These are phyloP conservation scores for Acinonyx jubatus DNA, from an alignment of 2,113 vertebrate genomes.

Conservation along the genomic window DNA sequence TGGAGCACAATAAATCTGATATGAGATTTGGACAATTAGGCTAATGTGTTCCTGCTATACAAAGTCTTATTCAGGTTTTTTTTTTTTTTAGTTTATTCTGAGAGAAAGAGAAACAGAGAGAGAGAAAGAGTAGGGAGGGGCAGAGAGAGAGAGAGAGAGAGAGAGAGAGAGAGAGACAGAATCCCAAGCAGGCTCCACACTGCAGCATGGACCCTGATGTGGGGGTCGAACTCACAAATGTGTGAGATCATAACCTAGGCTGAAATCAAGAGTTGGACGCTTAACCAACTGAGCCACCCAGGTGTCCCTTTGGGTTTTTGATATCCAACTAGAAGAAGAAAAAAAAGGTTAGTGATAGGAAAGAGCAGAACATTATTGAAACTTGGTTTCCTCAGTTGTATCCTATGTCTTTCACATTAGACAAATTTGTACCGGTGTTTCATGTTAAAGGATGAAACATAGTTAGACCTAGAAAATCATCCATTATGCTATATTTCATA, in stretches of 20 bases:
- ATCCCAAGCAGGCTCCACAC: too few species aligned
- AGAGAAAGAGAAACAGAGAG: too few species aligned
- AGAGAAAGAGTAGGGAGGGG: too few species aligned
- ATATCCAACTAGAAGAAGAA: neutral
- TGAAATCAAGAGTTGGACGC: too few species aligned
- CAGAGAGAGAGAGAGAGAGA: too few species aligned
- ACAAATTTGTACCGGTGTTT: conserved; percentile 30
- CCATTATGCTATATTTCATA: neutral
- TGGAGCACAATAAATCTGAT: neutral
- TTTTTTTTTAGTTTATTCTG: neutral
- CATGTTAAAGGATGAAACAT: conserved; percentile 41
- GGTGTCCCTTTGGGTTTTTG: neutral
- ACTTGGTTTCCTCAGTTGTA: neutral
- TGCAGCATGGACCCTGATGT: too few species aligned
- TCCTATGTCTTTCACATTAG: neutral
- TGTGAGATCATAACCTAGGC: too few species aligned
- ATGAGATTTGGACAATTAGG: neutral
- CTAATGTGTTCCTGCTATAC: neutral
- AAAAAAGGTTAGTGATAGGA: neutral
- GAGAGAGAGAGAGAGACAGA: too few species aligned
- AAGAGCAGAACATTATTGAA: neutral
- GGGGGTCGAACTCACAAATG: too few species aligned
- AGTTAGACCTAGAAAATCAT: conserved; percentile 39
- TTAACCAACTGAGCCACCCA: too few species aligned
- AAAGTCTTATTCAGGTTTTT: neutral